Conservation (phyloP, 2,113 vertebrate species). For the Corythornis madagascariensis region DNA sequence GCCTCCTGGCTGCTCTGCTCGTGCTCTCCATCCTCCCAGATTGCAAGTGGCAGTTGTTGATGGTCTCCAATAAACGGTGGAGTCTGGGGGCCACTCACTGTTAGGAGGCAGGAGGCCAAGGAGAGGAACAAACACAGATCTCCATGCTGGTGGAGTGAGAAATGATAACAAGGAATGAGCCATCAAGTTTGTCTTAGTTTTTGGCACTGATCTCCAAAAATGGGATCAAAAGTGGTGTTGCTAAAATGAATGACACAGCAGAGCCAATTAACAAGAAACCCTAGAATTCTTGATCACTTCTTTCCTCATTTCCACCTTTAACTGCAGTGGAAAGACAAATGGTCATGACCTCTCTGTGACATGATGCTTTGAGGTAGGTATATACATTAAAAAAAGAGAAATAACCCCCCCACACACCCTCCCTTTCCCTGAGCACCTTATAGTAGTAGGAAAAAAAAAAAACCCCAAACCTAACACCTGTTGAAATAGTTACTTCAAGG, state of each 20-base stretch:
- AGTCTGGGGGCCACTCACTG: not conserved
- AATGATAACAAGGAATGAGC: not conserved
- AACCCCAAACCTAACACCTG: conserved; percentile 11
- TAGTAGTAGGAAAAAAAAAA: not conserved
- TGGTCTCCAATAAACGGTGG: not conserved
- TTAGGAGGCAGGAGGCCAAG: not conserved
- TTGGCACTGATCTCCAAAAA: not conserved
- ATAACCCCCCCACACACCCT: not conserved
- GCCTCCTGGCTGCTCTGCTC: not conserved
- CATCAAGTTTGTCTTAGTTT: rapidly evolving
- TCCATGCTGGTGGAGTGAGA: not conserved
- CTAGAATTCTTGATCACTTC: not conserved
- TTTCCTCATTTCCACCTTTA: not conserved
- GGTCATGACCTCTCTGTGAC: not conserved
- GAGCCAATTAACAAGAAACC: not conserved
- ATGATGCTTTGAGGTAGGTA: not conserved
- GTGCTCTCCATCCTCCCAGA: rapidly evolving
- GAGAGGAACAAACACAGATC: not conserved
- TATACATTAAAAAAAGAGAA: not conserved
- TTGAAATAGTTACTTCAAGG: conserved; percentile 1
- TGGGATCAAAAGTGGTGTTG: not conserved
- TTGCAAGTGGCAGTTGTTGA: conserved; percentile 38
- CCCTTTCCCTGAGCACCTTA: not conserved
- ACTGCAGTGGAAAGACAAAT: not conserved
- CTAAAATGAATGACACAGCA: not conserved